Evolutionary conservation across 2,888 invertebrate genomes (phyloP), one percentile per base, ranked within the genome.

Genomic region (Sussaba pulchella): DNA sequence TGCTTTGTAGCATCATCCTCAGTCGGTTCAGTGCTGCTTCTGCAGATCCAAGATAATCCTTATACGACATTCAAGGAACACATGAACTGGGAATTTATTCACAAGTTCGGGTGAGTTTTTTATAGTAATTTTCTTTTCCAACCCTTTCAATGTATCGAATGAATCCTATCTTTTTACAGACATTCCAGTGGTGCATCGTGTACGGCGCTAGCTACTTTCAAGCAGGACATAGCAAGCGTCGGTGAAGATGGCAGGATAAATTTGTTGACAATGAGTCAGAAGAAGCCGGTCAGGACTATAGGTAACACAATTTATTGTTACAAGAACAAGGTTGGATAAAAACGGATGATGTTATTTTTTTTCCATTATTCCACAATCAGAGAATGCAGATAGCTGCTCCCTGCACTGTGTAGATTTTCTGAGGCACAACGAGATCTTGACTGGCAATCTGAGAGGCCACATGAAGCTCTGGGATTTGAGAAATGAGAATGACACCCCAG

Each of bases 381-480:
- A 95, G 50, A 94, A 95, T 81, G 96, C 96, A 0, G 98, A 98
- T 89, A 97, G 97, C 89, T 96, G 97, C 89, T 95, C 97, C 0
- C 91, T 98, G 59, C 95, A 96, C 87, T 95, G 96, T 72, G 94
- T 97, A 0, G 94, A 95, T 84, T 98, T 96, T 91, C 93, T 97
- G 19, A 96, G 95, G 83, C 95, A 95, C 87, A 94, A 94, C 85
- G 95, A 97, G 94, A 94, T 97, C 24, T 94, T 98, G 54, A 96
- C 97, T 0, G 97, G 97, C 17, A 98, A 98, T 92, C 93, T 96
- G n/a, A 93, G 97, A 89, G 98, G 98, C 0, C 96, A 97, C 87
- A 95, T 98, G 94, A 98, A 98, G 91, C 95, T 98, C 77, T 98
- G 97, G 95, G 98, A 98, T 91, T 92, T 97, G 8, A 93, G 97